Base-by-base conservation (phyloP, 2,113 vertebrate species). In the Abramis brama region DNA sequence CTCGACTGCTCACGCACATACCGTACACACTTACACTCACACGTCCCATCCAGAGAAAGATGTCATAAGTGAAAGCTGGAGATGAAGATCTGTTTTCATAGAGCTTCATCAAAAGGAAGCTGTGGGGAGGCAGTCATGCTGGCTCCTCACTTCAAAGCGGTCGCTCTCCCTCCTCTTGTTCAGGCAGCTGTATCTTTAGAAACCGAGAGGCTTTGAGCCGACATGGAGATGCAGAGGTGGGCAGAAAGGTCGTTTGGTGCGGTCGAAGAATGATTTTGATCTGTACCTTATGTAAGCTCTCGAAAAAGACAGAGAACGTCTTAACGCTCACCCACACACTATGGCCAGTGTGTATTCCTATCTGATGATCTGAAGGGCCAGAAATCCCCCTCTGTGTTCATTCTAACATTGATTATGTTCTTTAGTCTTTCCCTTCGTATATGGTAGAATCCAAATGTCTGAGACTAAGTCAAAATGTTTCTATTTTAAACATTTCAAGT, bases 241-340 rank as follows among this genome's bases (percentile, higher is more conserved):
- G 86, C 68, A 84, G 81, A 87, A 52, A 60, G 84, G 87, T 87
- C 39, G 76, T 77, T 90, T 62, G 64, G 64, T 27, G 27, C 60
- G 86, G 91, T 83, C 60, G 66, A 91, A 70, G 33, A 57, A 50
- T 77, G 79, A 71, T 89, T 78, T 90, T 88, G 39, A 88, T 79
- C 59, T n/a, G 17, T 50, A 47, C 75, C 57, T 87, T 88, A 90
- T 88, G 43, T 91, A 90, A 89, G 71, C 85, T 88, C 88, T 90
- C 84, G 89, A 89, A 85, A 90, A 86, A 66, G 17, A 62, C 6
- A 15, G 75, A 78, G 21, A 21, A 8, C 45, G 62, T 55, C 71
- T 85, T 27, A 76, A 74, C 36, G 8, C 70, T 88, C 83, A 68
- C 78, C 74, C 76, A 84, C 90, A 82, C 79, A 77, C 71, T 80